Base-by-base conservation (phyloP, 2,113 vertebrate genomes). In the Phoenicopterus ruber region DNA sequence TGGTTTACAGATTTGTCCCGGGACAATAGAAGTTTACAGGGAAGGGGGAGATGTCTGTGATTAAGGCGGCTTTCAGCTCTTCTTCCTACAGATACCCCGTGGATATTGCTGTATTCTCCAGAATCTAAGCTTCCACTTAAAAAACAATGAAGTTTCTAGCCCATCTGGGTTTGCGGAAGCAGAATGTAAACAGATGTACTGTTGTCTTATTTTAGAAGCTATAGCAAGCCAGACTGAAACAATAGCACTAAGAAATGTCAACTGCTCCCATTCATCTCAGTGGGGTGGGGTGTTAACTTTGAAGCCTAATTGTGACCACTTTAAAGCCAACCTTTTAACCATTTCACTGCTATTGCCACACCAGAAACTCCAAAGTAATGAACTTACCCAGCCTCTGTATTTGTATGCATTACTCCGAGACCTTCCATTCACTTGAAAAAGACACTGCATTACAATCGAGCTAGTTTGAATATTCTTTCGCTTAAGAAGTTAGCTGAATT, bases 221-320 rank as follows among this genome's bases (percentile, higher is more conserved):
- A 93, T 83, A 94, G 89, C 87, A 96, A 96, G 87, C 86, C 96
- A 96, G 91, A 93, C 90, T 96, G 95, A 97, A 98, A 98, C 97
- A 98, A 98, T 96, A 95, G 96, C 86, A 89, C 93, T 94, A 88
- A 95, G 96, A 97, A 97, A 97, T 91, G 93, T 97, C 96, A 96
- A 97, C 96, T 97, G 92, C 85, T 95, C 88, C 93, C 95, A 97
- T 97, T 97, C 96, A 97, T 96, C 96, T 97, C 97, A 95, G 93
- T 97, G 93, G 96, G 95, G 93, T 94, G 94, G 91, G 94, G 94
- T 97, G 97, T 98, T 97, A 98, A 97, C 95, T 98, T 97, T 98
- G 97, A 97, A 97, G 97, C 95, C 96, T 95, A 94, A 93, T 92
- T 97, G 96, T 90, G 93, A 87, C 96, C 88, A 90, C 94, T 95